phyloP scores from a whole-genome alignment of 2,797 vertebrate genomes.

The Malurus splendens region DNA sequence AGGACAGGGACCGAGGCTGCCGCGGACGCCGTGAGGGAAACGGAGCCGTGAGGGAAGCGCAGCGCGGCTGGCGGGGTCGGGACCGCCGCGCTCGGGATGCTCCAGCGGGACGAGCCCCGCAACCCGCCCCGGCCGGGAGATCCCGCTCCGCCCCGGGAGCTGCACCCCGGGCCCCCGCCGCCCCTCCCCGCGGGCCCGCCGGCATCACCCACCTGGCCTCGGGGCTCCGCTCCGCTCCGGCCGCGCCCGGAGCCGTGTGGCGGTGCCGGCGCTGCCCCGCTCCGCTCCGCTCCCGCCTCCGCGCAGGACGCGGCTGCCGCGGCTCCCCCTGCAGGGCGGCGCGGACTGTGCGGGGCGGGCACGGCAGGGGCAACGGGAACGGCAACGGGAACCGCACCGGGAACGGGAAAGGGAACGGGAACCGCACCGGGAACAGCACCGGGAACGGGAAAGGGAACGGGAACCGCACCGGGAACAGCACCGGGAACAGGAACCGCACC shows the following conservation, averaged over 20 bases:
- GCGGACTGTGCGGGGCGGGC: neutral
- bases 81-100: neutral
- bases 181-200: neutral
- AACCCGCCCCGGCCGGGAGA: neutral
- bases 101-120: neutral
- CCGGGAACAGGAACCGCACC: too few relatives aligned
- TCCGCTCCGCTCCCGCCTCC: conserved; percentile 8
- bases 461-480: too few relatives aligned
- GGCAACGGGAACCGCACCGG: too few relatives aligned
- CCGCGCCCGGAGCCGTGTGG: neutral
- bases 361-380: neutral
- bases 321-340: conserved; percentile 5
- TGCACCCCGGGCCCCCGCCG: neutral
- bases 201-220: neutral
- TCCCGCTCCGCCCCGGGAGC: neutral
- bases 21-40: neutral
- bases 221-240: neutral
- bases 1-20: neutral
- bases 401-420: neutral
- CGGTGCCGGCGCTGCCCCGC: neutral
- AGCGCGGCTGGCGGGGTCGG: neutral
- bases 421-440: too few relatives aligned
- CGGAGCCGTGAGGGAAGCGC: neutral
- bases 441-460: too few relatives aligned
- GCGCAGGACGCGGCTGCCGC: neutral